phyloP scores from a whole-genome alignment of 2,888 invertebrate genomes.

The Thecophora atra region DNA sequence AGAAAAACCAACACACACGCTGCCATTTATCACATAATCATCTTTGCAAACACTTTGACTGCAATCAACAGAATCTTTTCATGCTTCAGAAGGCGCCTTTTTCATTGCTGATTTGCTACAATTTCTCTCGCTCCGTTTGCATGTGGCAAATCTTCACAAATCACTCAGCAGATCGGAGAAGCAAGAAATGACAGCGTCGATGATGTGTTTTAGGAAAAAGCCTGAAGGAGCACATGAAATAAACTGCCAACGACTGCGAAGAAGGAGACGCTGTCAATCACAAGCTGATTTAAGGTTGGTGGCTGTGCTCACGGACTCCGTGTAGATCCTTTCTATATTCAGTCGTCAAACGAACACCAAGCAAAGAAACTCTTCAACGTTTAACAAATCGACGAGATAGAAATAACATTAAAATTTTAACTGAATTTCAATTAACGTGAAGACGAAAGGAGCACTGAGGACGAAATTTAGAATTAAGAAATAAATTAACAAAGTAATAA shows the following conservation, averaged over 20 bases:
- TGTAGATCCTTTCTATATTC: no score
- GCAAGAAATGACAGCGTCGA: neutral
- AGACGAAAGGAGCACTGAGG: no score
- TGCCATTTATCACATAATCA: neutral
- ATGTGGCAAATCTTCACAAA: slow-evolving; percentile 2
- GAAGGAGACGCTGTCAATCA: slow-evolving; percentile 4
- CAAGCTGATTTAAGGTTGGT: neutral
- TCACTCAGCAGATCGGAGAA: neutral
- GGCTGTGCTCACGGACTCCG: neutral
- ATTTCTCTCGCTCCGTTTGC: no score
- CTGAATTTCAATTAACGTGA: no score
- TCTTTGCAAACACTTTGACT: slow-evolving; percentile 4
- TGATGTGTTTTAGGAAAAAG: neutral
- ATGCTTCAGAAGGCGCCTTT: no score
- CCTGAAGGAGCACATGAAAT: neutral
- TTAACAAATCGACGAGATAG: no score
- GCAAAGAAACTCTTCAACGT: no score
- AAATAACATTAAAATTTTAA: no score
- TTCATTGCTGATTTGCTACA: no score
- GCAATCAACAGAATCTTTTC: neutral
- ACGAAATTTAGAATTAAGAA: no score
- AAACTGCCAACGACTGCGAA: neutral
- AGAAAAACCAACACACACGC: neutral
- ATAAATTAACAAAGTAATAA: no score
- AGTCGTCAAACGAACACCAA: no score